Evolutionary conservation across 2,888 invertebrate genomes (phyloP).

Genomic region (Andrena minutula): DNA sequence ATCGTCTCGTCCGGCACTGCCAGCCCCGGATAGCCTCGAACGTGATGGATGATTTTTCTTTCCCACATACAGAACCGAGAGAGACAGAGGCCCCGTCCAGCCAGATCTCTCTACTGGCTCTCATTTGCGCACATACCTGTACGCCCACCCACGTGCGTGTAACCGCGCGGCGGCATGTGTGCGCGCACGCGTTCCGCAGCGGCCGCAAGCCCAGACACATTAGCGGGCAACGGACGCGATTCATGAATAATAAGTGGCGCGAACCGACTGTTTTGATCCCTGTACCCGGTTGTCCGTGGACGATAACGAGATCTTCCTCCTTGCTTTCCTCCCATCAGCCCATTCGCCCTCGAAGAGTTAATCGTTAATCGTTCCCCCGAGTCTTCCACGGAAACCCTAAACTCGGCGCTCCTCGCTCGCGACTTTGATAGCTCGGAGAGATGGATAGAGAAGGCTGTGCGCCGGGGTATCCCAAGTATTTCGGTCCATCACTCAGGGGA

Average conservation of each 20-base stretch:
- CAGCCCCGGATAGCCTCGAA: conserved; percentile 79
- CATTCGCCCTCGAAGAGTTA: not conserved
- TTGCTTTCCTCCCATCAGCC: conserved; percentile 42
- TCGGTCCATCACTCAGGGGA: not conserved
- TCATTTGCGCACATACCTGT: conserved; percentile 71
- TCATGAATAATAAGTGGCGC: conserved; percentile 73
- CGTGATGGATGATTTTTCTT: conserved; percentile 84
- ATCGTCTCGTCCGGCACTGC: conserved; percentile 68
- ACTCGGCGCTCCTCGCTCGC: not conserved
- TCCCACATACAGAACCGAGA: conserved; percentile 67
- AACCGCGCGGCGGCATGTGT: conserved; percentile 36
- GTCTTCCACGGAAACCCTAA: not conserved
- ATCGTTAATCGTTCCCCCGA: conserved; percentile 15
- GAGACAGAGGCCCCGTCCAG: conserved; percentile 43
- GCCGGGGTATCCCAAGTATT: not conserved
- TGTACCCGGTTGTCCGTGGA: conserved; percentile 46
- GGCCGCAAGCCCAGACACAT: conserved; percentile 61
- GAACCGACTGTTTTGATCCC: conserved; percentile 68
- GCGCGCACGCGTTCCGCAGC: conserved; percentile 37
- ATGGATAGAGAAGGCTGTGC: conserved; percentile 17
- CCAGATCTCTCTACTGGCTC: conserved; percentile 64
- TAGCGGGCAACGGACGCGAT: conserved; percentile 59
- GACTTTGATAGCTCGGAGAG: not conserved
- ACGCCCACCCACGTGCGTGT: conserved; percentile 71
- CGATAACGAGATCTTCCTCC: conserved; percentile 49